These are phyloP conservation scores for Drosophila pseudotakahashii DNA, from an alignment of 2,888 invertebrate genomes.

Conservation along the genomic window DNA sequence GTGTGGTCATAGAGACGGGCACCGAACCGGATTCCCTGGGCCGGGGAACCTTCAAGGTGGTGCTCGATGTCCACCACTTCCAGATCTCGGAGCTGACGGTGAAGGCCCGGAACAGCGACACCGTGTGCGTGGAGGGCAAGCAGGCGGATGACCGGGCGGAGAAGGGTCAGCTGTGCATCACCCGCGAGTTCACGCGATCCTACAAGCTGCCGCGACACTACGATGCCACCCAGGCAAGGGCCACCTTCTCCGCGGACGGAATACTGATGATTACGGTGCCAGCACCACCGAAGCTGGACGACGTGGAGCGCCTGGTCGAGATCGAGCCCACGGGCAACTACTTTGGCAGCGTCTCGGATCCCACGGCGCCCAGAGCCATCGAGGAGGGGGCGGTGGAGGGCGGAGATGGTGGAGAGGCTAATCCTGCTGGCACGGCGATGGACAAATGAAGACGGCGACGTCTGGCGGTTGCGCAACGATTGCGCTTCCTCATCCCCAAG, in stretches of 20 bases:
- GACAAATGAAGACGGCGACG: constrained; percentile 75
- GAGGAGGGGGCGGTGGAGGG: constrained; percentile 46
- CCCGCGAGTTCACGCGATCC: constrained; percentile 80
- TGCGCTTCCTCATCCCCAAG: constrained; percentile 38
- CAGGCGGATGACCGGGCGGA: constrained; percentile 76
- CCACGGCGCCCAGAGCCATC: constrained; percentile 67
- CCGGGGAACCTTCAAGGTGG: constrained; percentile 80
- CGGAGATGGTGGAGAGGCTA: constrained; percentile 58
- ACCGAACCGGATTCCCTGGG: constrained; percentile 74
- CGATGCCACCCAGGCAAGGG: constrained; percentile 79
- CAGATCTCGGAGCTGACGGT: constrained; percentile 78
- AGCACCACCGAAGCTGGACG: constrained; percentile 80
- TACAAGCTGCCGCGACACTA: constrained; percentile 82
- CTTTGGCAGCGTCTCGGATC: constrained; percentile 74
- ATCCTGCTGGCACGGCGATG: constrained; percentile 69
- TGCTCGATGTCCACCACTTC: constrained; percentile 82
- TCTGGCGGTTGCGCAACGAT: constrained; percentile 71
- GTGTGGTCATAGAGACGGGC: constrained; percentile 78
- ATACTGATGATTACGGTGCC: constrained; percentile 82
- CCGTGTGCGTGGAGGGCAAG: constrained; percentile 79
- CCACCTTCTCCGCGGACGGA: constrained; percentile 81
- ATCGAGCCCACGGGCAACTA: constrained; percentile 79
- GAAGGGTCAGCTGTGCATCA: constrained; percentile 75
- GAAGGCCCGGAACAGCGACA: constrained; percentile 81
- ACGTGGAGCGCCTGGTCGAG: constrained; percentile 80